Evolutionary conservation across 2,113 vertebrate genomes (phyloP).

Genomic region (Labrus mixtus): DNA sequence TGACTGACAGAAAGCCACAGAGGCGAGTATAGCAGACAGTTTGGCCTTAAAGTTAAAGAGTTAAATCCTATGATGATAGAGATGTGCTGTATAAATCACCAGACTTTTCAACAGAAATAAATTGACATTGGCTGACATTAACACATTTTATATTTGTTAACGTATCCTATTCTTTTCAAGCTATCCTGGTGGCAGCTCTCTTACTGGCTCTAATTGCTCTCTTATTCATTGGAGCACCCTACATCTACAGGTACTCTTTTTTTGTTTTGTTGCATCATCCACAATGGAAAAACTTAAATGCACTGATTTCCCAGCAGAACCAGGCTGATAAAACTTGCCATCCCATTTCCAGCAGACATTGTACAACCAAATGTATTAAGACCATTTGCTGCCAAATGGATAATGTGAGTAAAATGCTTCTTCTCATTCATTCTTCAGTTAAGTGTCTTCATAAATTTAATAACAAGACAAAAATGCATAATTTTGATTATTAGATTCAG

Average conservation of each 20-base stretch:
- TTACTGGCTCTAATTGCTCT: slow-evolving; percentile 65
- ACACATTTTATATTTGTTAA: background rate
- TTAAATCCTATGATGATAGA: slow-evolving; percentile 45
- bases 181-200: slow-evolving; percentile 76
- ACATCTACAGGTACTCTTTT: slow-evolving; percentile 74
- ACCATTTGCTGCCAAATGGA: slow-evolving; percentile 68
- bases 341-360: slow-evolving; percentile 69
- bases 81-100: background rate
- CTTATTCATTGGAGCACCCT: slow-evolving; percentile 57
- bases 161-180: slow-evolving; percentile 61
- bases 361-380: slow-evolving; percentile 62
- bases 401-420: slow-evolving; percentile 74
- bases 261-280: slow-evolving; percentile 20
- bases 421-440: slow-evolving; percentile 28
- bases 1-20: slow-evolving; percentile 59
- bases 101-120: no score
- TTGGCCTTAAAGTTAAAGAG: slow-evolving; percentile 34
- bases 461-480: background rate
- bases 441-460: slow-evolving; percentile 17
- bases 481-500: slow-evolving; percentile 33
- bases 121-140: no score
- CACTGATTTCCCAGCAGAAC: slow-evolving; percentile 42
- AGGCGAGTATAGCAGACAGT: slow-evolving; percentile 45
- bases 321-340: slow-evolving; percentile 17
- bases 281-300: slow-evolving; percentile 15